Percentiles rank a stretch among this genome's conserved stretches.
Evolutionary conservation across 2,797 vertebrate species (phyloP).

Genomic region (Rhinophrynus dorsalis): DNA sequence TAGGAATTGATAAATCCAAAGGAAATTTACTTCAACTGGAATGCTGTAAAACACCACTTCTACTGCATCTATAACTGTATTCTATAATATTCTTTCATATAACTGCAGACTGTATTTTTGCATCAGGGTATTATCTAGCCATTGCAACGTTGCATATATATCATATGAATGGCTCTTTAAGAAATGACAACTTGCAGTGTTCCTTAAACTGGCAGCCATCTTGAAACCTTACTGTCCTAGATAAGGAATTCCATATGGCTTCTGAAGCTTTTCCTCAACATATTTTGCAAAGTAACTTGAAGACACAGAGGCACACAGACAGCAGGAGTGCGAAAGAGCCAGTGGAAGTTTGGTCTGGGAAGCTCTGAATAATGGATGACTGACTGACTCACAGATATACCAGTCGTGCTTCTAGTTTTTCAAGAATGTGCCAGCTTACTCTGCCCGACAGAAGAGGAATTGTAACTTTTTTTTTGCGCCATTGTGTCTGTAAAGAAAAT

Average conservation of each 20-base stretch:
- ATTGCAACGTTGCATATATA: too few species aligned
- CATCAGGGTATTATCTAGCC: too few species aligned
- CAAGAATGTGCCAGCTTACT: background rate
- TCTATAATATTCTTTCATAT: too few species aligned
- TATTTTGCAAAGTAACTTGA: slow-evolving; percentile 26
- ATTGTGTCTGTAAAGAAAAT: too few species aligned
- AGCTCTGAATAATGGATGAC: slow-evolving; percentile 38
- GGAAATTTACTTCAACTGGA: too few species aligned
- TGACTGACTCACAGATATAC: slow-evolving; percentile 22
- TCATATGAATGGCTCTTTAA: too few species aligned
- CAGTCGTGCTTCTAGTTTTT: slow-evolving; percentile 1
- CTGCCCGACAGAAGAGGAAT: background rate
- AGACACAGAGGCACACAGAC: slow-evolving; percentile 2
- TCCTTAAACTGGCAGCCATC: background rate
- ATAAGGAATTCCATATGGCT: background rate
- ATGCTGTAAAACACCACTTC: too few species aligned
- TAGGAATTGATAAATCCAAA: too few species aligned
- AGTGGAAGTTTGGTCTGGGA: slow-evolving; percentile 6
- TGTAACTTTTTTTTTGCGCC: background rate
- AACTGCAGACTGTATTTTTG: too few species aligned
- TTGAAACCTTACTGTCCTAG: background rate
- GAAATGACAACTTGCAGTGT: too few species aligned
- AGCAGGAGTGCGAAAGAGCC: slow-evolving; percentile 6
- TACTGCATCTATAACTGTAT: too few species aligned
- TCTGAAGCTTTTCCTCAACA: slow-evolving; percentile 18